Evolutionary conservation across 1,140 invertebrate genomes (phyloP), one percentile per base, ranked within the genome.

Genomic region (Diploscapter pachys): DNA sequence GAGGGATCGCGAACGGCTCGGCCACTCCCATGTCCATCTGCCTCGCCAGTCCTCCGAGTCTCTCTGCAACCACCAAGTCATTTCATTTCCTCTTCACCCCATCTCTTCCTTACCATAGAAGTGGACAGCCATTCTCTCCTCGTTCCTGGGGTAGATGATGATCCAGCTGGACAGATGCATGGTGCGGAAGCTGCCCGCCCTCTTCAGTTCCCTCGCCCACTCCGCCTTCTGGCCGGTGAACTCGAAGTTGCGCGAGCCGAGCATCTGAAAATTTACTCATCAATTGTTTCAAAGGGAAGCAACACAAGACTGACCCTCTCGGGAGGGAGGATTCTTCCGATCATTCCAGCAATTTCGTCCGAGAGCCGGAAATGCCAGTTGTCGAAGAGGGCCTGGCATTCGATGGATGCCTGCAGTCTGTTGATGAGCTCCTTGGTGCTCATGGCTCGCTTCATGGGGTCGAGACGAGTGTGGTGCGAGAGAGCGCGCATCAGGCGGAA

Each of bases 181-280:
- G 8, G 72, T 52, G 6, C 63, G 62, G 55, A 75, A 76, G 56
- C 67, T 72, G n/a, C 75, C 75, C 61, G n/a, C 51, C 1, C 71
- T 53, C 50, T 76, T 76, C 49, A 72, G 53, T 4, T 73, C 75
- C 52, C 70, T 53, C 11, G 75, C 75, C 75, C 75, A 76, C 53
- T 76, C 75, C 6, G 75, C 75, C 2, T 76, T 72, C 9, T 54
- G 59, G 48, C 75, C 75, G 52, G 52, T 65, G 56, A 66, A 76
- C n/a, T 53, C 57, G 11, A 50, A 54, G 5, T 63, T 9, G 9
- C n/a, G 48, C 13, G 66, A 48, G 9, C 62, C 75, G 49, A 51
- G 53, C 6, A 76, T 62, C 31, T 54, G 61, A 59, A 2, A 59
- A 59, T 59, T 11, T 11, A 59, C 1, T 31, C 0, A 59, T 59